These are phyloP conservation scores for Atta cephalotes DNA, from an alignment of 1,140 invertebrate species.

Conservation along the genomic window DNA sequence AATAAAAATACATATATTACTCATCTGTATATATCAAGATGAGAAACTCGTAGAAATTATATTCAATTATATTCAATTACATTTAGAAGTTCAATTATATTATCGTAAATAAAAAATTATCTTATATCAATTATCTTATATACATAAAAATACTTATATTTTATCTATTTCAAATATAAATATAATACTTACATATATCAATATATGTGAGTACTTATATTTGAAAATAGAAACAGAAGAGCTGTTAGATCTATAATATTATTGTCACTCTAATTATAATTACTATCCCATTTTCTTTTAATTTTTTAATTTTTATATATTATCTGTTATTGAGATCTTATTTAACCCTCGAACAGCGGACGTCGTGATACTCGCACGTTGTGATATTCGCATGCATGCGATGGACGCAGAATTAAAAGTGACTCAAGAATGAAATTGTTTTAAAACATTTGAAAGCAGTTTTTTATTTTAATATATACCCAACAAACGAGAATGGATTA, in stretches of 20 bases:
- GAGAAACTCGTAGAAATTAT: not conserved
- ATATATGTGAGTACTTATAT: too few species aligned
- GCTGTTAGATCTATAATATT: too few species aligned
- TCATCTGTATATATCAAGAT: not conserved
- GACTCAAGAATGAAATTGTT: too few species aligned
- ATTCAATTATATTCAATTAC: not conserved
- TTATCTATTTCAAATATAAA: not conserved
- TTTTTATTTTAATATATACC: too few species aligned
- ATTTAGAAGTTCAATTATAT: not conserved
- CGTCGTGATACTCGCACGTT: too few species aligned
- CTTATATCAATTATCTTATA: too few species aligned
- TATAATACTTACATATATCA: not conserved
- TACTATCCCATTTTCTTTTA: not conserved
- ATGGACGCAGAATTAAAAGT: too few species aligned
- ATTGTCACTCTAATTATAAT: not conserved
- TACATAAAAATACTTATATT: not conserved
- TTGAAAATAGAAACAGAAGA: not conserved
- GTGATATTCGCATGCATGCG: too few species aligned
- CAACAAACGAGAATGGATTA: too few species aligned
- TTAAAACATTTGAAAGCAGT: too few species aligned
- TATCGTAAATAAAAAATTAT: slow-evolving; percentile 5
- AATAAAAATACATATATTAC: not conserved
- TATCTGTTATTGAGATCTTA: too few species aligned
- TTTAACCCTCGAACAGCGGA: too few species aligned
- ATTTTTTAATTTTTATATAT: not conserved